Conservation (phyloP, 2,113 vertebrate species). For the Protobothrops flavoviridis region DNA sequence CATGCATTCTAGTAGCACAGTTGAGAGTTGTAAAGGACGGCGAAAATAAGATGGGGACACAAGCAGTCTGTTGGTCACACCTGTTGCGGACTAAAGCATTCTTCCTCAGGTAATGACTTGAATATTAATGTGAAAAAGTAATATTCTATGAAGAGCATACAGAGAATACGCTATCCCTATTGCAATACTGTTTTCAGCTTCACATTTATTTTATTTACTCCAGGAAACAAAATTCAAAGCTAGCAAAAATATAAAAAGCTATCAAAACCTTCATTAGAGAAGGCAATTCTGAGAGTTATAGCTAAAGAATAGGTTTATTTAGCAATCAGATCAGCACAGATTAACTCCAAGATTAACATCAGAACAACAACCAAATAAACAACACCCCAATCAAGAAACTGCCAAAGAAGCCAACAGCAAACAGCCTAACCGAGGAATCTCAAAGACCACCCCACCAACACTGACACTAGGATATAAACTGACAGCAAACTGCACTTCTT, state of each 20-base stretch:
- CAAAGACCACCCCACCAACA: background rate
- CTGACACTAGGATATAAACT: background rate
- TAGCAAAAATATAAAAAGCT: background rate
- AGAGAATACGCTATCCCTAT: background rate
- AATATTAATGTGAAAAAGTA: background rate
- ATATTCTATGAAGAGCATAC: background rate
- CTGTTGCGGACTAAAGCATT: background rate
- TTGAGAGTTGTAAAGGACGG: background rate
- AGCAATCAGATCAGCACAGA: background rate
- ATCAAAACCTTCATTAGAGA: slow-evolving; percentile 11
- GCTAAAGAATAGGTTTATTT: background rate
- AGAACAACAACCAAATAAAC: background rate
- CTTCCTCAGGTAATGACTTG: slow-evolving; percentile 27
- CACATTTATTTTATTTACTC: background rate
- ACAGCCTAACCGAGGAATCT: background rate
- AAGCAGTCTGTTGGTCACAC: background rate
- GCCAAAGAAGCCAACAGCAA: background rate
- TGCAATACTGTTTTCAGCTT: background rate
- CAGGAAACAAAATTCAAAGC: background rate
- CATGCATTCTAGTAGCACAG: background rate
- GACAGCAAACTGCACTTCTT: background rate
- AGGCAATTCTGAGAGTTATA: background rate
- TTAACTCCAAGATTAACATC: background rate
- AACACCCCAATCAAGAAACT: background rate
- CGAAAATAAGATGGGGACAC: background rate